Percentiles rank a stretch among this genome's conserved stretches.
phyloP scores from a whole-genome alignment of 1,140 invertebrate genomes.

The Macrobrachium nipponense region DNA sequence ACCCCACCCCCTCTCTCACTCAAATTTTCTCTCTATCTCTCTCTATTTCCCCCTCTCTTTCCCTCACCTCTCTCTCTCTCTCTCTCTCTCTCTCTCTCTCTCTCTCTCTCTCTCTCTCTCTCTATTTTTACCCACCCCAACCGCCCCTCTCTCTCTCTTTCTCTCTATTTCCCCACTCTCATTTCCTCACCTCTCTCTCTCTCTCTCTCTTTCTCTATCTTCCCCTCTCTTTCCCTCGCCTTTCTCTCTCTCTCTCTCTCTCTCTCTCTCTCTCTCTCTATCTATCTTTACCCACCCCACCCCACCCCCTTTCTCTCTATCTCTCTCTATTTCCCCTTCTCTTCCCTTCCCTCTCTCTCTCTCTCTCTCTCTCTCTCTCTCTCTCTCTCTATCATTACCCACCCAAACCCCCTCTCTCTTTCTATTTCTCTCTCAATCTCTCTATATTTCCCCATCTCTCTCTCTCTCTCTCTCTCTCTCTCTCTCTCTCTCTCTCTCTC shows the following conservation, averaged over 20 bases:
- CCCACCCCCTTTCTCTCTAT: too few relatives aligned
- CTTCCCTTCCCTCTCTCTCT: too few relatives aligned
- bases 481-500: constrained; percentile 15
- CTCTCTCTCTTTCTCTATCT: background rate
- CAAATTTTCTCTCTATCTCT: too few relatives aligned
- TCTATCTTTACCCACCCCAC: too few relatives aligned
- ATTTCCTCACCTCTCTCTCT: too few relatives aligned
- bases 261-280: constrained; percentile 11
- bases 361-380: background rate
- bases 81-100: constrained; percentile 8
- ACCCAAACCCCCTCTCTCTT: too few relatives aligned
- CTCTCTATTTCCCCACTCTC: too few relatives aligned
- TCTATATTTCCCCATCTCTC: too few relatives aligned
- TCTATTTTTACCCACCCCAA: too few relatives aligned
- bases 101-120: constrained; percentile 8
- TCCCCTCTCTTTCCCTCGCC: background rate
- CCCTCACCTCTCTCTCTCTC: background rate
- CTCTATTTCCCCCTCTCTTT: too few relatives aligned
- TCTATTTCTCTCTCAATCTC: background rate
- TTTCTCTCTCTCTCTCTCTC: constrained; percentile 7
- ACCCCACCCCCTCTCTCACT: too few relatives aligned
- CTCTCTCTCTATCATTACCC: constrained; percentile 8
- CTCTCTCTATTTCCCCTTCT: too few relatives aligned
- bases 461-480: constrained; percentile 8
- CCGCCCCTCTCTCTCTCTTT: background rate